These are phyloP conservation scores for Drosophila suzukii DNA, from an alignment of 1,140 invertebrate species.

Conservation along the genomic window DNA sequence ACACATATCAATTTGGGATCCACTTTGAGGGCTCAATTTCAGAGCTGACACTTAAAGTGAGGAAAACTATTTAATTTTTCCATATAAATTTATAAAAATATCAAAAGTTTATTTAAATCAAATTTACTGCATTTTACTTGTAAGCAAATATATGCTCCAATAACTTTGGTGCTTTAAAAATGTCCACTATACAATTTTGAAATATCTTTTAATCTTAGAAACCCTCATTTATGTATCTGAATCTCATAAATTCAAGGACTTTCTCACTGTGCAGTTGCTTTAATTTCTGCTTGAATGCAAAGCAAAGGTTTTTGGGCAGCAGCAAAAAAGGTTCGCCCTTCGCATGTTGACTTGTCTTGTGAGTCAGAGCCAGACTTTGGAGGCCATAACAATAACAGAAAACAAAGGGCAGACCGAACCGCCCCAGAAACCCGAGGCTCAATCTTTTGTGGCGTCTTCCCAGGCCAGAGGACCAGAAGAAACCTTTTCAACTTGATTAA, in stretches of 20 bases:
- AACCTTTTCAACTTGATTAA: constrained; percentile 82
- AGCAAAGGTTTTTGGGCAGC: constrained; percentile 64
- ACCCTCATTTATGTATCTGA: not conserved
- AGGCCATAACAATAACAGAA: constrained; percentile 56
- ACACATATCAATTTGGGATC: not conserved
- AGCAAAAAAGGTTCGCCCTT: constrained; percentile 51
- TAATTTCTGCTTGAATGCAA: constrained; percentile 81
- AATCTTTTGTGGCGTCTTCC: constrained; percentile 46
- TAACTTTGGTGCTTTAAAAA: too few species aligned
- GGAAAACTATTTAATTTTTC: not conserved
- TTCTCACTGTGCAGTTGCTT: constrained; percentile 48
- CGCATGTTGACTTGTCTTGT: constrained; percentile 66
- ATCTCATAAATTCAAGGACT: not conserved
- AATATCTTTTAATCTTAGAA: too few species aligned
- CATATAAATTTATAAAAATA: not conserved
- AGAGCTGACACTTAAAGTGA: not conserved
- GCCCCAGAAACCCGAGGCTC: constrained; percentile 32
- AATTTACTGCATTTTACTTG: too few species aligned
- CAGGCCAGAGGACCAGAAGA: constrained; percentile 24
- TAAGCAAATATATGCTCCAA: too few species aligned
- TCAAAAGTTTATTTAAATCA: too few species aligned
- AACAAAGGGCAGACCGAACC: constrained; percentile 52
- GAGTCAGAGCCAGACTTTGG: constrained; percentile 49
- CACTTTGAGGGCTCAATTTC: not conserved
- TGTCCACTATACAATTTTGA: too few species aligned